phyloP scores from a whole-genome alignment of 2,113 vertebrate genomes.

The Psittacula cyanocephala region DNA sequence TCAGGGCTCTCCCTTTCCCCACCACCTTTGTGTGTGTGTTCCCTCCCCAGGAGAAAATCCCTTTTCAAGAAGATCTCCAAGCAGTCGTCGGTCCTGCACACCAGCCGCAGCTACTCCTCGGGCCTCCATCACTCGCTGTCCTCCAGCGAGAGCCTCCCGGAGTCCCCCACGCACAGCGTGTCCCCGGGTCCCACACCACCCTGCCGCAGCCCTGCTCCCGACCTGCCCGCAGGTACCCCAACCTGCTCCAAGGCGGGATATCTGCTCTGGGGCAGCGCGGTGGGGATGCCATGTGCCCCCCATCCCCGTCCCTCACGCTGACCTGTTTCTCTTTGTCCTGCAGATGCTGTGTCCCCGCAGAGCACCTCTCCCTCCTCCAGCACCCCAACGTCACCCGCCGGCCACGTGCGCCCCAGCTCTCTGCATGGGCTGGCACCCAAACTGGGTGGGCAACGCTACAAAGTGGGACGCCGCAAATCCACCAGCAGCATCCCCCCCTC shows the following conservation, averaged over 20 bases:
- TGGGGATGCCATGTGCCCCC: background rate
- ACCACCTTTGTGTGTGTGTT: background rate
- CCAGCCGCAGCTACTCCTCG: slow-evolving; percentile 93
- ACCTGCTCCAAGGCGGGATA: fast-evolving
- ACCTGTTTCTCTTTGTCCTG: slow-evolving; percentile 7
- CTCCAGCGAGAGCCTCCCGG: slow-evolving; percentile 93
- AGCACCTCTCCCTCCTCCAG: slow-evolving; percentile 91
- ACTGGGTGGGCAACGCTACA: slow-evolving; percentile 85
- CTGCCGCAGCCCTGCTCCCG: slow-evolving; percentile 87
- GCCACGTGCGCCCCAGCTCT: slow-evolving; percentile 92
- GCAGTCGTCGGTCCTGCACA: slow-evolving; percentile 87
- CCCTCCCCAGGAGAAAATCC: slow-evolving; percentile 78
- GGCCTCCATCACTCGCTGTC: slow-evolving; percentile 95
- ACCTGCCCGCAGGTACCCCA: slow-evolving; percentile 78
- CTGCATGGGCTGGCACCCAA: slow-evolving; percentile 92
- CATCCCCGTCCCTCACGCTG: background rate
- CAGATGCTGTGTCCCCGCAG: slow-evolving; percentile 87
- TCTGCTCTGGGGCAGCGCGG: background rate
- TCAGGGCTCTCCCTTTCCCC: background rate
- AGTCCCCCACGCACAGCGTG: slow-evolving; percentile 95
- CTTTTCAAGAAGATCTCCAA: slow-evolving; percentile 94
- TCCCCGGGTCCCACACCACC: slow-evolving; percentile 88
- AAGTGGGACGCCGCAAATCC: slow-evolving; percentile 91
- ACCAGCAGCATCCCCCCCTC: slow-evolving; percentile 97
- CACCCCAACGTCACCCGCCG: slow-evolving; percentile 89